Evolutionary conservation across 2,797 vertebrate species (phyloP).

Genomic region (Danio albolineatus): DNA sequence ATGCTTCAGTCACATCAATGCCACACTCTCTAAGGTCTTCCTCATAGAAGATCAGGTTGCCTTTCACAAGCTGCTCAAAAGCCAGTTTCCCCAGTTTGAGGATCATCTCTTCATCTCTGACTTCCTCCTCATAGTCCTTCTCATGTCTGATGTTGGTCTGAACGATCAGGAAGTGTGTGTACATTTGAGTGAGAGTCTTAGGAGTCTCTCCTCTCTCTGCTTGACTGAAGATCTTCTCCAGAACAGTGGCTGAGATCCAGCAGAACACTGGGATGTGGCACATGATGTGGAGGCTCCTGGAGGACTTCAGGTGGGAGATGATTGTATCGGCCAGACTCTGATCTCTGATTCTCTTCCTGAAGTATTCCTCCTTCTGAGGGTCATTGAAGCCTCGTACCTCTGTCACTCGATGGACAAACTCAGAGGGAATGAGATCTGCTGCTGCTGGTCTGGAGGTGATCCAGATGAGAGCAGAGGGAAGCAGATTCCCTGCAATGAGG

Average conservation of each 20-base stretch:
- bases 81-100: neutral
- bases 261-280: constrained; percentile 46
- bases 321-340: neutral
- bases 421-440: constrained; percentile 13
- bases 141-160: constrained; percentile 23
- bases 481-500: neutral
- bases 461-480: constrained; percentile 29
- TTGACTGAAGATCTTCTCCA: neutral
- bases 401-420: constrained; percentile 18
- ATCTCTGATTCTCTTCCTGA: constrained; percentile 24
- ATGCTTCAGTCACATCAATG: neutral
- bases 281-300: constrained; percentile 34
- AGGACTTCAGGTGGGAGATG: constrained; percentile 28
- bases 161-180: constrained; percentile 34
- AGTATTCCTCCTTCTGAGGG: constrained; percentile 26
- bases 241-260: constrained; percentile 37
- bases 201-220: neutral
- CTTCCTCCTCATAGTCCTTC: neutral
- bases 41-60: constrained; percentile 7
- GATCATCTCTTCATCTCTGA: neutral
- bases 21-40: constrained; percentile 3
- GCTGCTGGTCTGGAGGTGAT: constrained; percentile 36
- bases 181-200: constrained; percentile 32
- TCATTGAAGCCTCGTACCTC: constrained; percentile 40
- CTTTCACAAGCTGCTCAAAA: neutral